phyloP scores from a whole-genome alignment of 1,140 invertebrate genomes.

The Pseudomyrmex gracilis region DNA sequence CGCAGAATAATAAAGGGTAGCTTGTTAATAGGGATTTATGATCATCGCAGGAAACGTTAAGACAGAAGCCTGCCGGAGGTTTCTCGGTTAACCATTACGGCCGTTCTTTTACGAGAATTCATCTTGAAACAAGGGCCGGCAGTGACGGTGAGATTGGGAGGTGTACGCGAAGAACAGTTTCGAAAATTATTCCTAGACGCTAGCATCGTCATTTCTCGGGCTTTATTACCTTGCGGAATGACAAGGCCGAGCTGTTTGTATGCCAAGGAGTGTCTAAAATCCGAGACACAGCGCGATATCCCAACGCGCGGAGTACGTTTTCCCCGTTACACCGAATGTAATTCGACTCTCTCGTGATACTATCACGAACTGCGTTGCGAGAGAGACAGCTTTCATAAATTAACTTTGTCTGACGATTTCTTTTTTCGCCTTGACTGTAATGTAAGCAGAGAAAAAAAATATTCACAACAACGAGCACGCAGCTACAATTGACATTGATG shows the following conservation, averaged over 20 bases:
- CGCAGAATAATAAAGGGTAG: slow-evolving; percentile 36
- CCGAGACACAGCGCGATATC: slow-evolving; percentile 28
- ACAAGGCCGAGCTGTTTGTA: slow-evolving; percentile 28
- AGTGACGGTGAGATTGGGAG: slow-evolving; percentile 8
- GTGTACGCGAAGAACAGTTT: slow-evolving; percentile 25
- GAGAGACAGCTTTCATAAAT: slow-evolving; percentile 32
- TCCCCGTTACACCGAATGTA: slow-evolving; percentile 20
- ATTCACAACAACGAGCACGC: too few relatives aligned
- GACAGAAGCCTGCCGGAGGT: slow-evolving; percentile 21
- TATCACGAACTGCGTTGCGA: slow-evolving; percentile 25
- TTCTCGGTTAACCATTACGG: slow-evolving; percentile 65
- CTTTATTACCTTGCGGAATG: slow-evolving; percentile 20
- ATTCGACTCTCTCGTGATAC: slow-evolving; percentile 28
- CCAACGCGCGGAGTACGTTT: not conserved
- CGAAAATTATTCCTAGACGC: slow-evolving; percentile 50
- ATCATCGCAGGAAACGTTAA: slow-evolving; percentile 64
- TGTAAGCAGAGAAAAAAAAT: not conserved
- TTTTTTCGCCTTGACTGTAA: not conserved
- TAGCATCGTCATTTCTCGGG: not conserved
- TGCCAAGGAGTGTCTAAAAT: slow-evolving; percentile 32
- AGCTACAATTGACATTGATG: not conserved
- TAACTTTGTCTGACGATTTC: slow-evolving; percentile 24
- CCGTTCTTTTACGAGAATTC: slow-evolving; percentile 42
- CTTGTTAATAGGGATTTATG: slow-evolving; percentile 77
- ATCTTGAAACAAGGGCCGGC: slow-evolving; percentile 15